A percentile compares a stretch with the other conserved stretches of the same genome.
phyloP scores from a whole-genome alignment of 2,797 vertebrate species.

The Eulemur rubriventer region DNA sequence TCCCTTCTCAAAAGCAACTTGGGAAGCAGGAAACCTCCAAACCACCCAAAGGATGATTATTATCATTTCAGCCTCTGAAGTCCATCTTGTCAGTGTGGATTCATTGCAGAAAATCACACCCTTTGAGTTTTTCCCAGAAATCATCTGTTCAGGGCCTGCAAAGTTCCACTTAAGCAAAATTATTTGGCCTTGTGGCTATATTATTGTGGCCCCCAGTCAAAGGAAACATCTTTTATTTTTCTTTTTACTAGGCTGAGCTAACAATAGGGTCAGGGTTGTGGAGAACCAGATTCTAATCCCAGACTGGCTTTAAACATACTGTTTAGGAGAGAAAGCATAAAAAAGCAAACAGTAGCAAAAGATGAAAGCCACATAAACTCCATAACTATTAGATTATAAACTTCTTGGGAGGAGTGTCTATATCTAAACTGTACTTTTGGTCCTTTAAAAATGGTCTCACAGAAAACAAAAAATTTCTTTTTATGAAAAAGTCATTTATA shows the following conservation, averaged over 20 bases:
- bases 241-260: neutral
- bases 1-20: neutral
- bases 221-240: neutral
- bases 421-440: neutral
- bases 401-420: neutral
- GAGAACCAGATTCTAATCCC: neutral
- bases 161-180: conserved; percentile 28
- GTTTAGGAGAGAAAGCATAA: neutral
- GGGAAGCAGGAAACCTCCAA: neutral
- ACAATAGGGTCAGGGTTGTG: neutral
- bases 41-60: neutral
- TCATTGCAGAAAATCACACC: neutral
- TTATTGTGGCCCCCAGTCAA: neutral
- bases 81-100: neutral
- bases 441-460: neutral
- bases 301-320: neutral
- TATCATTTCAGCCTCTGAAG: neutral
- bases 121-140: conserved; percentile 6
- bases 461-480: neutral
- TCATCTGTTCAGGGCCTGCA: neutral
- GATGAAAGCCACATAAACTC: neutral
- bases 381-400: neutral
- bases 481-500: neutral
- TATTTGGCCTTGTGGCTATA: neutral
- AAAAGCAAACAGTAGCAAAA: neutral